phyloP scores from a whole-genome alignment of 2,888 invertebrate species.

The Nephrotoma flavescens region DNA sequence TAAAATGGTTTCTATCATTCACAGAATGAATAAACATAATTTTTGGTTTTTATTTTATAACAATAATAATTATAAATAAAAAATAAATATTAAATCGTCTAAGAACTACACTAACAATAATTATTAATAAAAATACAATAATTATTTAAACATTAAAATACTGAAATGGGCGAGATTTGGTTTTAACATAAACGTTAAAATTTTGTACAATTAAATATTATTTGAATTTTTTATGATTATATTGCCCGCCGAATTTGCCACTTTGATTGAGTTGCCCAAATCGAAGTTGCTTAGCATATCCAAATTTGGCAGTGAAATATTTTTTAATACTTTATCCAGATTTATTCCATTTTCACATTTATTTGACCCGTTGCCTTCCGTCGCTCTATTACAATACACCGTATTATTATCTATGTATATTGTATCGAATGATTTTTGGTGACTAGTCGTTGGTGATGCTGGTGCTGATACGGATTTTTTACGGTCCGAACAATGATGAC shows the following conservation, averaged over 20 bases:
- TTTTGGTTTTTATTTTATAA: not conserved
- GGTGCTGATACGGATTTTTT: not conserved
- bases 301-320: conserved; percentile 17
- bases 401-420: not conserved
- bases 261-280: conserved; percentile 20
- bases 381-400: not conserved
- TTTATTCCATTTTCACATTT: not conserved
- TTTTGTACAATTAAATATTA: not conserved
- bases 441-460: not conserved
- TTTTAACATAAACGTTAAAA: not conserved
- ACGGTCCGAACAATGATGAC: not conserved
- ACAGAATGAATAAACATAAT: not conserved
- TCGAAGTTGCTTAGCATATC: conserved; percentile 11
- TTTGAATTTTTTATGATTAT: conserved; percentile 15
- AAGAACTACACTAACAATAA: not conserved
- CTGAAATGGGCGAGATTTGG: not conserved
- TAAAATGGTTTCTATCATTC: not conserved
- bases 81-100: not conserved
- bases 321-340: not conserved
- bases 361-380: not conserved
- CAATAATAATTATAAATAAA: not conserved
- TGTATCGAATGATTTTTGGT: not conserved
- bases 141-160: not conserved
- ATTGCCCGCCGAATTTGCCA: conserved; percentile 20
- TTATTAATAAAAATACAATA: no score